Evolutionary conservation across 1,140 invertebrate species (phyloP), one percentile per base, ranked within the genome.

Genomic region (Bactericera cockerelli): DNA sequence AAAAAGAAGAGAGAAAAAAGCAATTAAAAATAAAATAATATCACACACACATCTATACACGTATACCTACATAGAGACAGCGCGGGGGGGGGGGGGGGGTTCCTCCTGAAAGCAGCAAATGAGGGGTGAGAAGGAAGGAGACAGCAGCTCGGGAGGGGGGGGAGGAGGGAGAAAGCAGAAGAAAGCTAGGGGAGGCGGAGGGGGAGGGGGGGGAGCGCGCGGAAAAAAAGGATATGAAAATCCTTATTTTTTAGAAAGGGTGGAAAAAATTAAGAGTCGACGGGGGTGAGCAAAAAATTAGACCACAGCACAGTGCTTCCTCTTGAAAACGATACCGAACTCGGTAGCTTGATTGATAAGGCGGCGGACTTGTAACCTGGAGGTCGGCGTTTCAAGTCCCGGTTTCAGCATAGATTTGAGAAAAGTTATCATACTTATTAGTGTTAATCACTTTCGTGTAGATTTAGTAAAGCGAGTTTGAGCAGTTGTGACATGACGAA

Each of bases 171-270:
- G n/a, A n/a, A n/a, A n/a, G 33, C 16, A 36, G 10, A 36, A 11
- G 16, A 36, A 36, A 36, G 33, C 16, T 10, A 16, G 16, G 16
- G 10, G 33, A 16, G 33, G 10, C 16, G 33, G 33, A 36, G 33
- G n/a, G 22, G 42, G 22, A 49, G n/a, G 6, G 22, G 22, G 22
- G 22, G 19, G 42, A 49, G 22, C 28, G 42, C 6, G 22, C 28
- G 22, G n/a, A 49, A 49, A 49, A 49, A 49, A 49, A 49, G 42
- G 42, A 49, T 49, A 49, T 49, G 42, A 49, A n/a, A 49, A 56
- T 56, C 55, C 24, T 26, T 56, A 56, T 56, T 56, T 56, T 53
- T 56, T 56, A 28, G 24, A 56, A 56, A 56, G 55, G 55, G 55
- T 56, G 26, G 55, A 56, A 56, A 56, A 56, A 56, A 49, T 49